phyloP scores from a whole-genome alignment of 2,888 invertebrate genomes.

The Galerucella pusilla region DNA sequence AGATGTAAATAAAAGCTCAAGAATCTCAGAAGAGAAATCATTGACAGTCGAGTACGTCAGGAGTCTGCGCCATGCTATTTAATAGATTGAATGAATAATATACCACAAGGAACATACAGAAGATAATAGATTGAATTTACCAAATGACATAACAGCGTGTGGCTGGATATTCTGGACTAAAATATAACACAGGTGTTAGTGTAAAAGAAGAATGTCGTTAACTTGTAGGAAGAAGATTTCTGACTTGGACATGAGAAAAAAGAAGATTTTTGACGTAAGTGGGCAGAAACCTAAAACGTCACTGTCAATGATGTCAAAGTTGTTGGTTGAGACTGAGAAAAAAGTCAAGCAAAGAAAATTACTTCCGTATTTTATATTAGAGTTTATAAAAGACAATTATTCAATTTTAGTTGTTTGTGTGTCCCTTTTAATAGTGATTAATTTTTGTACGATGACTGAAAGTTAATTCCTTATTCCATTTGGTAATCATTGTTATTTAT shows the following conservation, averaged over 20 bases:
- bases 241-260: background rate
- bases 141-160: too few relatives aligned
- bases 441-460: conserved; percentile 6
- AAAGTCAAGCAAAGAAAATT: conserved; percentile 19
- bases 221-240: background rate
- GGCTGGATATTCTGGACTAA: too few relatives aligned
- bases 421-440: background rate
- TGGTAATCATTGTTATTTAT: background rate
- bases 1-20: too few relatives aligned
- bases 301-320: conserved; percentile 8
- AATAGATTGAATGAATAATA: too few relatives aligned
- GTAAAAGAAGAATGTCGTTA: background rate
- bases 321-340: conserved; percentile 23
- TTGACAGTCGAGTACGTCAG: too few relatives aligned
- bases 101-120: too few relatives aligned
- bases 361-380: conserved; percentile 25
- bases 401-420: conserved; percentile 18
- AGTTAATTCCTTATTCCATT: conserved; percentile 5
- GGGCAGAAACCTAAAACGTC: background rate
- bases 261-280: conserved; percentile 9
- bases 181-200: background rate
- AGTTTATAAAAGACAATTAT: conserved; percentile 24
- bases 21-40: too few relatives aligned
- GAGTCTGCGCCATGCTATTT: too few relatives aligned
- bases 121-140: too few relatives aligned